phyloP scores from a whole-genome alignment of 2,797 vertebrate species.

The Neosalanx taihuensis region DNA sequence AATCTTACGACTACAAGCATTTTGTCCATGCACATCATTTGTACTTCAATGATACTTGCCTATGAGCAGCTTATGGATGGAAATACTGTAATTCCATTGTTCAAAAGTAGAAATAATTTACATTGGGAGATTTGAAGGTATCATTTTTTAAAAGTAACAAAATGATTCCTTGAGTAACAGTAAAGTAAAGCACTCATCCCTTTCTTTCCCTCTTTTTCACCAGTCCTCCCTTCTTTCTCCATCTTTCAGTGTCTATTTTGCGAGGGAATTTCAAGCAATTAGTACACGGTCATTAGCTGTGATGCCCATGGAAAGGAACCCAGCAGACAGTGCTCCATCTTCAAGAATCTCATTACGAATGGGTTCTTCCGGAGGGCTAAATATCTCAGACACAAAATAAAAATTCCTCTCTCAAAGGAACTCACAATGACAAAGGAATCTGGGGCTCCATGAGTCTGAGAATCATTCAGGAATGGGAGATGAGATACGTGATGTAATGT shows the following conservation, averaged over 20 bases:
- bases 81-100: too few relatives aligned
- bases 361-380: too few relatives aligned
- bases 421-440: not conserved
- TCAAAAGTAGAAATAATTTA: too few relatives aligned
- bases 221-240: not conserved
- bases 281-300: not conserved
- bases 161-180: too few relatives aligned
- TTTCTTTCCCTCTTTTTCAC: too few relatives aligned
- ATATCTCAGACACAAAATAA: not conserved
- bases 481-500: not conserved
- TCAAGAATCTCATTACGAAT: constrained; percentile 3
- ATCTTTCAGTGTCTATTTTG: not conserved
- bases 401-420: constrained; percentile 2
- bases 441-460: not conserved
- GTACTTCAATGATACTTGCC: too few relatives aligned
- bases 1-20: too few relatives aligned
- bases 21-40: too few relatives aligned
- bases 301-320: not conserved
- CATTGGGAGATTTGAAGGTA: too few relatives aligned
- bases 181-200: too few relatives aligned
- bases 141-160: too few relatives aligned
- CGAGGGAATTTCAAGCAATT: not conserved
- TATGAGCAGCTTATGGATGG: too few relatives aligned
- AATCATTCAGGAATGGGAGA: not conserved
- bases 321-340: not conserved